Evolutionary conservation across 2,113 vertebrate genomes (phyloP).

Genomic region (Vombatus ursinus): DNA sequence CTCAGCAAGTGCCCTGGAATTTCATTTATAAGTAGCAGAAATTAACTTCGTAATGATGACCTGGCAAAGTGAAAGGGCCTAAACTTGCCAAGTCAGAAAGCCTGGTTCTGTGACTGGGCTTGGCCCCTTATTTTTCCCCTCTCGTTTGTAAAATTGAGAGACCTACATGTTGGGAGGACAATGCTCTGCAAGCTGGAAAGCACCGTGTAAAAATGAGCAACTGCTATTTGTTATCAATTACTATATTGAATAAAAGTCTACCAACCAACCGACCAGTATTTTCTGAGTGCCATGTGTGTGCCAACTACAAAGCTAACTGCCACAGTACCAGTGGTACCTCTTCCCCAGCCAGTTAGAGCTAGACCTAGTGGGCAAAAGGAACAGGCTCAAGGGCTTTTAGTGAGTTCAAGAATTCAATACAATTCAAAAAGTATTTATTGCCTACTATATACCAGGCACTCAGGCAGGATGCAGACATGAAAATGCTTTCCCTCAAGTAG

Average conservation of each 20-base stretch:
- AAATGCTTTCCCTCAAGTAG: neutral
- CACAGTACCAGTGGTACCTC: neutral
- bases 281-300: neutral
- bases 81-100: neutral
- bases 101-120: neutral
- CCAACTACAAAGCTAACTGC: neutral
- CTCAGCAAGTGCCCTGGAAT: neutral
- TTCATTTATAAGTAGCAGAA: neutral
- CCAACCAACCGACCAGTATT: neutral
- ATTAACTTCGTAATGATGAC: neutral
- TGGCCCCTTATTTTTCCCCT: neutral
- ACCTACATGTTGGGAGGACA: neutral
- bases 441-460: neutral
- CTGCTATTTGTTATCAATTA: neutral
- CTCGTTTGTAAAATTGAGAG: neutral
- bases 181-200: neutral
- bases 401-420: neutral
- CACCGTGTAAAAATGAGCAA: neutral
- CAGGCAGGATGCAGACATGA: neutral
- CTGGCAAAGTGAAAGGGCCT: neutral
- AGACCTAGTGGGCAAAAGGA: neutral
- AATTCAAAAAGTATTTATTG: neutral
- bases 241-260: neutral
- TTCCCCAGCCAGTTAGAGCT: neutral
- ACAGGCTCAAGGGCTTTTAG: neutral